Conservation (phyloP, 37 sponge, comb jelly and placozoan species). For the Lycopodina hypogea region DNA sequence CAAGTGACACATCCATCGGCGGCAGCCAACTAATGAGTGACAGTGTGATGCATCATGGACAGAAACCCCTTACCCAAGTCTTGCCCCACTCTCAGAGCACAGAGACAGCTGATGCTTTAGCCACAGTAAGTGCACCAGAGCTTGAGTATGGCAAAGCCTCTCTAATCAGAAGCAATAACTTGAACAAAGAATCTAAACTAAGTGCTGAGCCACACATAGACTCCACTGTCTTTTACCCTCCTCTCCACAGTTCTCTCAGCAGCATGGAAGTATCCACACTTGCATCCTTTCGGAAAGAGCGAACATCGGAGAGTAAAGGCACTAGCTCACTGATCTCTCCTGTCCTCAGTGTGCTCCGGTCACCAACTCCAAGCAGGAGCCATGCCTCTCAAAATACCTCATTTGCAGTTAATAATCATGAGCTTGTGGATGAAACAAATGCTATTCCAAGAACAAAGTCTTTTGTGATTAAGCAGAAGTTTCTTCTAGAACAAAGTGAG, state of each 20-base stretch:
- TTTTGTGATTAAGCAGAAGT: not conserved
- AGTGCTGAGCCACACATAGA: too few relatives aligned
- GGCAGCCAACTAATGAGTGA: not conserved
- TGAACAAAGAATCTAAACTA: not conserved
- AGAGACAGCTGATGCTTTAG: not conserved
- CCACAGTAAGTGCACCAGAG: not conserved
- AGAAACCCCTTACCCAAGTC: not conserved
- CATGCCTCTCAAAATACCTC: not conserved
- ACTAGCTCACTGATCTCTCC: not conserved
- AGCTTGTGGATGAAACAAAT: conserved; percentile 10
- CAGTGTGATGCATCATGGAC: not conserved
- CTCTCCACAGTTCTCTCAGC: conserved; percentile 15
- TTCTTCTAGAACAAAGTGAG: not conserved
- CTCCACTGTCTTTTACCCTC: conserved; percentile 15
- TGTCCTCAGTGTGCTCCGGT: not conserved
- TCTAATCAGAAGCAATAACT: too few relatives aligned
- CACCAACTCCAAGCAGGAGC: not conserved
- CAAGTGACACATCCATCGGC: not conserved
- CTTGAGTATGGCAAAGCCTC: not conserved
- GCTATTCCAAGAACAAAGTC: not conserved
- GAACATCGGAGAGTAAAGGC: not conserved
- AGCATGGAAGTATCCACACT: conserved; percentile 10
- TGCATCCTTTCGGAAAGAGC: not conserved
- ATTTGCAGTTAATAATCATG: conserved; percentile 3
- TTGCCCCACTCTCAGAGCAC: not conserved